Conservation (phyloP, 2,797 vertebrate species). For the Momotus momota region DNA sequence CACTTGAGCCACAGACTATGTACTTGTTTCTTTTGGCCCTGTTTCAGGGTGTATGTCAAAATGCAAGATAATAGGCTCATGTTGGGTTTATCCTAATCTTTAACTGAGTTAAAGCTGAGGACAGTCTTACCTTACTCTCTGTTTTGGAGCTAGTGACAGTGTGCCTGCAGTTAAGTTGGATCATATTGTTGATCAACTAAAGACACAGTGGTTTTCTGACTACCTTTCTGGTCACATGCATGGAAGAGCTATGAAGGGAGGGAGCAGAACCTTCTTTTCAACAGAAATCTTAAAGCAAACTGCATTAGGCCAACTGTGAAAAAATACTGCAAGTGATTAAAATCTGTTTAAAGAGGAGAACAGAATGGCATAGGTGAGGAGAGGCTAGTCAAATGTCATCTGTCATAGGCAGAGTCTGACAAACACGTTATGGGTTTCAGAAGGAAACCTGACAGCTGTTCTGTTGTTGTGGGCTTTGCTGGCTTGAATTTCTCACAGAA, state of each 20-base stretch:
- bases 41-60: neutral
- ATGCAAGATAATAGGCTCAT: neutral
- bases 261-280: neutral
- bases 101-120: neutral
- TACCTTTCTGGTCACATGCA: neutral
- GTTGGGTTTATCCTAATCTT: neutral
- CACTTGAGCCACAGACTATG: neutral
- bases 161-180: neutral
- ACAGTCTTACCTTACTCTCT: neutral
- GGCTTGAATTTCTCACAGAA: neutral
- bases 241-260: neutral
- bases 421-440: neutral
- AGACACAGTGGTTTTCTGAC: neutral
- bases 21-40: neutral
- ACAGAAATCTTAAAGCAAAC: neutral
- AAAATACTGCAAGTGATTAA: neutral
- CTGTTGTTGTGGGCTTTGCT: neutral
- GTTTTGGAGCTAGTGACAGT: neutral
- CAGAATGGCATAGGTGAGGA: neutral
- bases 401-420: neutral
- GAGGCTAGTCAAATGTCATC: neutral
- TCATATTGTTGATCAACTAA: neutral
- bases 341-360: neutral
- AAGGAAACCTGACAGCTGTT: conserved; percentile 25
- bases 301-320: neutral